Conservation (phyloP, 2,888 invertebrate species). For the Isotomurus palustris region DNA sequence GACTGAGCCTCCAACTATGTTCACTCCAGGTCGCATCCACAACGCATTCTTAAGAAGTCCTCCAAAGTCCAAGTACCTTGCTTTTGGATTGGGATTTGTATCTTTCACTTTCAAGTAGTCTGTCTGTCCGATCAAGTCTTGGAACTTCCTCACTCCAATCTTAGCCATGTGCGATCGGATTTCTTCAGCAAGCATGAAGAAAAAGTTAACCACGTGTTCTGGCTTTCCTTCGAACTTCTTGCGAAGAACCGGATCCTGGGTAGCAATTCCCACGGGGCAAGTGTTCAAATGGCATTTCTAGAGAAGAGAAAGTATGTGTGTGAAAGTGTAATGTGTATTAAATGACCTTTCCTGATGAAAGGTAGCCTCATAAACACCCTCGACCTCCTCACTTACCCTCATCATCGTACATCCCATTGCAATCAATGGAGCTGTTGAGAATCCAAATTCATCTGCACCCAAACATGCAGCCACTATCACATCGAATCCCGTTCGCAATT, state of each 20-base stretch:
- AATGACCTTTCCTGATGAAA: background rate
- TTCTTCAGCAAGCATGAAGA: slow-evolving; percentile 98
- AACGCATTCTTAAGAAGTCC: slow-evolving; percentile 83
- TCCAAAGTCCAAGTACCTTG: slow-evolving; percentile 75
- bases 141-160: slow-evolving; percentile 80
- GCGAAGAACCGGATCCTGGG: slow-evolving; percentile 91
- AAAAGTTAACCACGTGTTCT: slow-evolving; percentile 93
- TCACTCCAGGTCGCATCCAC: slow-evolving; percentile 81
- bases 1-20: slow-evolving; percentile 83
- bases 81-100: slow-evolving; percentile 70
- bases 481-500: slow-evolving; percentile 91
- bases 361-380: too few relatives aligned
- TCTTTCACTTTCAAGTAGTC: slow-evolving; percentile 77
- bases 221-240: slow-evolving; percentile 97
- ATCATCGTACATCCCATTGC: slow-evolving; percentile 99
- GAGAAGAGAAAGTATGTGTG: background rate
- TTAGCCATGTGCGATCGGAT: slow-evolving; percentile 86
- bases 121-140: slow-evolving; percentile 87
- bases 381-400: slow-evolving; percentile 62
- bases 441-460: slow-evolving; percentile 98
- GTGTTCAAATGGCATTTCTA: slow-evolving; percentile 95
- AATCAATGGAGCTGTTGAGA: slow-evolving; percentile 96
- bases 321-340: background rate
- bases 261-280: slow-evolving; percentile 95
- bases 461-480: slow-evolving; percentile 90